phyloP scores from a whole-genome alignment of 30 jellyfish, hydroid and myxozoan species.

The Nemopilema nomurai region DNA sequence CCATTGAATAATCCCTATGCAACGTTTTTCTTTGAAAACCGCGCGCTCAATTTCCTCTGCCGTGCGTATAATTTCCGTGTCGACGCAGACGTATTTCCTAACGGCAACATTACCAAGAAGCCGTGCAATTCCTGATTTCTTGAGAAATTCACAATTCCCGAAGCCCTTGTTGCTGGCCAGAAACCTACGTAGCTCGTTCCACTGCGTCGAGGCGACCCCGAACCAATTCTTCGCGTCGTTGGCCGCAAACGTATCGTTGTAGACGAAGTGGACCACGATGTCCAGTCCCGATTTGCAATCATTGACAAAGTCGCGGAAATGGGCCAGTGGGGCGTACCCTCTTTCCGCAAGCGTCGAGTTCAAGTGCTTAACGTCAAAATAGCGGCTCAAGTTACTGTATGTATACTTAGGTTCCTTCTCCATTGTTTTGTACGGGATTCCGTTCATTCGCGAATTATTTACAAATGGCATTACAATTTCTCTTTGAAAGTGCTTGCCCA shows the following conservation, averaged over 20 bases:
- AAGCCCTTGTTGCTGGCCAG: conserved; percentile 58
- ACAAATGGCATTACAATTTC: conserved; percentile 87
- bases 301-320: conserved; percentile 50
- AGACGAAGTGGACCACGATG: conserved; percentile 79
- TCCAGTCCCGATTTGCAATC: conserved; percentile 72
- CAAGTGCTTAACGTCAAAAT: conserved; percentile 69
- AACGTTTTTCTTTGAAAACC: conserved; percentile 63
- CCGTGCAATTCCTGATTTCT: conserved; percentile 59
- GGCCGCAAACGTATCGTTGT: conserved; percentile 47
- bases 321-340: conserved; percentile 85
- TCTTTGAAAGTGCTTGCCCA: conserved; percentile 77
- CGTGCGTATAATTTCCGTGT: conserved; percentile 82
- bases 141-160: conserved; percentile 64
- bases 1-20: conserved; percentile 91
- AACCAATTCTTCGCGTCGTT: conserved; percentile 79
- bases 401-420: conserved; percentile 1
- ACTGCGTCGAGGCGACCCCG: conserved; percentile 40
- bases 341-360: conserved; percentile 72
- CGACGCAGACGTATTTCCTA: conserved; percentile 77
- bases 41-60: conserved; percentile 69
- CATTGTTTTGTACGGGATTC: conserved; percentile 61
- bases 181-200: conserved; percentile 14
- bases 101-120: conserved; percentile 64
- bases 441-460: conserved; percentile 89
- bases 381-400: conserved; percentile 69